Percentiles rank a stretch among this genome's conserved stretches.
Conservation (phyloP, 2,888 invertebrate genomes). For the Apamea sordens region DNA sequence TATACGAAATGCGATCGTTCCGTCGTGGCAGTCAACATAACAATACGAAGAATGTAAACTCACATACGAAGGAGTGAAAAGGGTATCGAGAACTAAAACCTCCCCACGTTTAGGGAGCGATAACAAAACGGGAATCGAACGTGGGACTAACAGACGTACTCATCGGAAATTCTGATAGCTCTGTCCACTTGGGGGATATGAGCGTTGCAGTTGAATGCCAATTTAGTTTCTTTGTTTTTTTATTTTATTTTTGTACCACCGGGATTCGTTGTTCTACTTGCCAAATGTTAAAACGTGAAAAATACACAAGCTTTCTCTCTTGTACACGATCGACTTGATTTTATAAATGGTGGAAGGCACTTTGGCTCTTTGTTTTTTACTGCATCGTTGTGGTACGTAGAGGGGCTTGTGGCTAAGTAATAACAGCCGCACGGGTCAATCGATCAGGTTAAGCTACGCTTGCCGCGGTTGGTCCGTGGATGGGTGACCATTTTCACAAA, state of each 20-base stretch:
- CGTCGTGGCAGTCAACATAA: background rate
- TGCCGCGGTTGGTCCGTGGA: no score
- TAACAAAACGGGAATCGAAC: conserved; percentile 67
- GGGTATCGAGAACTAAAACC: conserved; percentile 56
- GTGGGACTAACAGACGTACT: conserved; percentile 66
- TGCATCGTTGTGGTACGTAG: background rate
- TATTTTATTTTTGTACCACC: conserved; percentile 52
- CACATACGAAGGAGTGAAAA: conserved; percentile 50
- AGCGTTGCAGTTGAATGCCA: conserved; percentile 68
- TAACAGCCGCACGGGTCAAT: no score
- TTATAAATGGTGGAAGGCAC: background rate
- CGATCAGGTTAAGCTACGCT: no score
- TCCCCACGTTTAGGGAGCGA: conserved; percentile 64
- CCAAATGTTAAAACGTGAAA: conserved; percentile 47
- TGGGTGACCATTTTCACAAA: no score
- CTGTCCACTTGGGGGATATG: conserved; percentile 65
- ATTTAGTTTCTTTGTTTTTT: conserved; percentile 56
- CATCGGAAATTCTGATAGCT: conserved; percentile 71
- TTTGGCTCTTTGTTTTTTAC: conserved; percentile 8
- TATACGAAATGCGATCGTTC: background rate
- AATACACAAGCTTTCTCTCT: conserved; percentile 24
- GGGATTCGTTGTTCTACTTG: conserved; percentile 54
- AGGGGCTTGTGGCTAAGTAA: no score
- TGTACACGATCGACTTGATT: conserved; percentile 16
- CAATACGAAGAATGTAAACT: conserved; percentile 50